Conservation (phyloP, 2,113 vertebrate species). For the Poeciliopsis occidentalis region DNA sequence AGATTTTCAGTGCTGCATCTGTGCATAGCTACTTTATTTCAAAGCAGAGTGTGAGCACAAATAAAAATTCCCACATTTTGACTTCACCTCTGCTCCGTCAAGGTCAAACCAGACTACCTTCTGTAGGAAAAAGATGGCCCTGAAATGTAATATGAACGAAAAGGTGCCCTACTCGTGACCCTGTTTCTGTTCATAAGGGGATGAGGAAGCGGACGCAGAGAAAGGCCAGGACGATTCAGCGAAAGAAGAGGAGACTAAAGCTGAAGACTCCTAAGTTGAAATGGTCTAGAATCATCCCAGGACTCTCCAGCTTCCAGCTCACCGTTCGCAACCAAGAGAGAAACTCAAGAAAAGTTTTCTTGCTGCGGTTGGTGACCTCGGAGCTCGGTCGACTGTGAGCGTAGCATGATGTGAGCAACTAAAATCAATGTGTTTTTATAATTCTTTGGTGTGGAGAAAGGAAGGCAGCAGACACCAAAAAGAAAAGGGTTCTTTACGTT, state of each 20-base stretch:
- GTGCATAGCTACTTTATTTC: not conserved
- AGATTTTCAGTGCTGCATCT: not conserved
- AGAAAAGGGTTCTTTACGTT: constrained; percentile 1
- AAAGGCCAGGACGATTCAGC: constrained; percentile 44
- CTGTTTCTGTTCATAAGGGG: constrained; percentile 41
- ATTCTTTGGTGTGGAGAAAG: not conserved
- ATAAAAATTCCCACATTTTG: no score
- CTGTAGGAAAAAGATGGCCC: not conserved
- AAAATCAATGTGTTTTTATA: not conserved
- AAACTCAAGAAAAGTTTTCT: constrained; percentile 14
- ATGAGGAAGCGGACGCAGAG: constrained; percentile 45
- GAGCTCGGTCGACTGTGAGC: not conserved
- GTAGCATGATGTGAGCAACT: constrained; percentile 1
- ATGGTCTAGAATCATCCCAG: not conserved
- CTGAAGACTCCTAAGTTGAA: constrained; percentile 43
- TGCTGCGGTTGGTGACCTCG: constrained; percentile 16
- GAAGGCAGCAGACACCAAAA: not conserved
- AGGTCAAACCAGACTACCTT: not conserved
- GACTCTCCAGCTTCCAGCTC: not conserved
- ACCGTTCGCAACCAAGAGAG: constrained; percentile 16
- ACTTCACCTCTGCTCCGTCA: not conserved
- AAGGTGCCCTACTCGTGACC: not conserved
- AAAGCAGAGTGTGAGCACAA: not conserved
- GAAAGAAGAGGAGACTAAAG: constrained; percentile 58
- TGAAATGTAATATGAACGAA: not conserved